phyloP scores from a whole-genome alignment of 2,113 vertebrate genomes.

The Nesoenas mayeri region DNA sequence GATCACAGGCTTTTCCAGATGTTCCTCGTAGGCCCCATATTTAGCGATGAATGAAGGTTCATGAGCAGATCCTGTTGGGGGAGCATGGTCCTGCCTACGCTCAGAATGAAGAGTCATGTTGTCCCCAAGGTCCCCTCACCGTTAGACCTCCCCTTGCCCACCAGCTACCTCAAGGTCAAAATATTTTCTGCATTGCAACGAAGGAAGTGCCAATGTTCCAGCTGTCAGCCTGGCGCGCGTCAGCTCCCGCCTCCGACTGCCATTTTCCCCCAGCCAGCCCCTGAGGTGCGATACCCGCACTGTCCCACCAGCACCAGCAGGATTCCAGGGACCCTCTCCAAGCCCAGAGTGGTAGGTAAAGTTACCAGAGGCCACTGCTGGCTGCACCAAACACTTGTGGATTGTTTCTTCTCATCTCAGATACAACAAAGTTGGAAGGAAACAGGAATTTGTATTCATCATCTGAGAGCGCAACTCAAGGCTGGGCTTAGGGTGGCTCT shows the following conservation, averaged over 20 bases:
- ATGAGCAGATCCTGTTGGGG: background rate
- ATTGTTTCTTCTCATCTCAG: background rate
- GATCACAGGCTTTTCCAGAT: background rate
- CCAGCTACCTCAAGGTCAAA: background rate
- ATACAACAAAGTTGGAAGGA: background rate
- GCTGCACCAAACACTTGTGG: background rate
- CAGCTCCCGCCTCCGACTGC: background rate
- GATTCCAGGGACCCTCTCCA: background rate
- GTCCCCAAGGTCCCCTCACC: background rate
- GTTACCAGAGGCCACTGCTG: background rate
- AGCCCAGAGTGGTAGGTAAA: background rate
- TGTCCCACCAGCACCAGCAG: background rate
- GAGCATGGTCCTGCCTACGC: background rate
- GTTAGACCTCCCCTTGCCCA: accelerated
- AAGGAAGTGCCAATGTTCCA: background rate
- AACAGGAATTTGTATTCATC: background rate
- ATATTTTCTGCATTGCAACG: background rate
- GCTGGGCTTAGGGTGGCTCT: background rate
- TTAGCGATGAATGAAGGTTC: background rate
- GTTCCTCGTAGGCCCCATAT: background rate
- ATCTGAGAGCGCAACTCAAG: background rate
- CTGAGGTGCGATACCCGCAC: background rate
- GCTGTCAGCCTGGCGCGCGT: background rate
- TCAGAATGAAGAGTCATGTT: background rate
- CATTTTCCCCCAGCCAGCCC: no score